Percentiles rank a stretch among this genome's conserved stretches.
Evolutionary conservation across 1,140 invertebrate species (phyloP).

Genomic region (Drosophila erecta): DNA sequence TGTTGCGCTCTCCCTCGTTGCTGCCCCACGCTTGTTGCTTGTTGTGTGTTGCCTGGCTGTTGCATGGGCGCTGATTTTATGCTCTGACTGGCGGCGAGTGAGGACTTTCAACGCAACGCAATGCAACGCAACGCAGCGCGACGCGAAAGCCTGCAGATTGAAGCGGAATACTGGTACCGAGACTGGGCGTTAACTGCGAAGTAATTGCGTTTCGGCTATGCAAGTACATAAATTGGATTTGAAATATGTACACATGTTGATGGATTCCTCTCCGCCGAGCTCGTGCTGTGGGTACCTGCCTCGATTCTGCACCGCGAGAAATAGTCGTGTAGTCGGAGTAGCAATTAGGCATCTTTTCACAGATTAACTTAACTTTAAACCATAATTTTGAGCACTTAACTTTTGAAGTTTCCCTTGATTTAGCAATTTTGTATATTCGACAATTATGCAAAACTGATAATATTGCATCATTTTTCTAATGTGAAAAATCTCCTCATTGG

Average conservation of each 20-base stretch:
- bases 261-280: conserved; percentile 62
- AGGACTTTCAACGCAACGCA: conserved; percentile 62
- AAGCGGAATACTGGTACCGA: conserved; percentile 23
- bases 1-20: conserved; percentile 5
- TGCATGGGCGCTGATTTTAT: conserved; percentile 55
- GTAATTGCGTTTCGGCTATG: conserved; percentile 81
- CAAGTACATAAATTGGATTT: conserved; percentile 82
- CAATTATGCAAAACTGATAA: too few relatives aligned
- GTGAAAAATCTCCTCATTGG: too few relatives aligned
- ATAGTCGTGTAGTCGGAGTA: too few relatives aligned
- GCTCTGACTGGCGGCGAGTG: conserved; percentile 37
- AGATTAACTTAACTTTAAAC: too few relatives aligned
- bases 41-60: conserved; percentile 13
- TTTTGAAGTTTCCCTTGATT: too few relatives aligned
- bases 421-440: too few relatives aligned
- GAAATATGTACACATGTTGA: conserved; percentile 82
- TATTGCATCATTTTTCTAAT: too few relatives aligned
- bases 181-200: conserved; percentile 80
- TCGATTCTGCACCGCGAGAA: conserved; percentile 20
- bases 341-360: too few relatives aligned
- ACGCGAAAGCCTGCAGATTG: neutral
- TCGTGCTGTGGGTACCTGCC: conserved; percentile 39
- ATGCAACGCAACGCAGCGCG: conserved; percentile 21
- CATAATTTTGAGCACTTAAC: too few relatives aligned
- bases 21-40: neutral